Percentiles rank a stretch among this genome's conserved stretches.
These are phyloP conservation scores for Salvator merianae DNA, from an alignment of 2,113 vertebrate species.

Conservation along the genomic window DNA sequence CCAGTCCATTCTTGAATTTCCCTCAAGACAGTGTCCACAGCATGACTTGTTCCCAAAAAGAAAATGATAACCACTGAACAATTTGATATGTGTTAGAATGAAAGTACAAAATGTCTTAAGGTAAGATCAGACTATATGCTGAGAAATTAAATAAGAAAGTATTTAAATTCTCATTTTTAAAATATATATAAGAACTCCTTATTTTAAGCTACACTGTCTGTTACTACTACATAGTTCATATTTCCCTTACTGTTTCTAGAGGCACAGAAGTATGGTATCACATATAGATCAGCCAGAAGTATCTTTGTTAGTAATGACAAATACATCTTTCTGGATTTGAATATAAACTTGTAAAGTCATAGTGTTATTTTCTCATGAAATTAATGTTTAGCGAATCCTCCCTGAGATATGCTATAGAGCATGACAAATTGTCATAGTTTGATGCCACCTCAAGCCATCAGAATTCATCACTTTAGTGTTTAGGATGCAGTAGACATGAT, in stretches of 20 bases:
- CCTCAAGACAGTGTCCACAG: no score
- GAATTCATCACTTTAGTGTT: constrained; percentile 24
- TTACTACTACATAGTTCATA: background rate
- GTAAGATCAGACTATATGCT: no score
- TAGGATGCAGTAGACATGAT: constrained; percentile 24
- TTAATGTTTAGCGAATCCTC: constrained; percentile 20
- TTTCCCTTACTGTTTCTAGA: background rate
- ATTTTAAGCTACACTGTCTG: background rate
- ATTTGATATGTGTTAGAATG: no score
- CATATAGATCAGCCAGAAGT: background rate
- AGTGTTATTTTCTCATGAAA: constrained; percentile 6
- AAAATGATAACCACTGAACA: no score
- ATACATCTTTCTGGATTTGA: constrained; percentile 16
- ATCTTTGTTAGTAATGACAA: constrained; percentile 18
- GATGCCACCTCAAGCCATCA: constrained; percentile 23
- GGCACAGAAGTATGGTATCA: background rate
- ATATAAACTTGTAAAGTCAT: constrained; percentile 23
- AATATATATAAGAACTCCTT: no score
- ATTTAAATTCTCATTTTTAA: no score
- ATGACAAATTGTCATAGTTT: constrained; percentile 33
- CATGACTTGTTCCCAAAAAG: no score
- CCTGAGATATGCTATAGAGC: constrained; percentile 12
- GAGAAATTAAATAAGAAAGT: no score
- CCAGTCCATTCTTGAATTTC: no score
- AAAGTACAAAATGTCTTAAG: no score